Conservation (phyloP, 1,140 invertebrate species). For the Zaprionus nigranus region DNA sequence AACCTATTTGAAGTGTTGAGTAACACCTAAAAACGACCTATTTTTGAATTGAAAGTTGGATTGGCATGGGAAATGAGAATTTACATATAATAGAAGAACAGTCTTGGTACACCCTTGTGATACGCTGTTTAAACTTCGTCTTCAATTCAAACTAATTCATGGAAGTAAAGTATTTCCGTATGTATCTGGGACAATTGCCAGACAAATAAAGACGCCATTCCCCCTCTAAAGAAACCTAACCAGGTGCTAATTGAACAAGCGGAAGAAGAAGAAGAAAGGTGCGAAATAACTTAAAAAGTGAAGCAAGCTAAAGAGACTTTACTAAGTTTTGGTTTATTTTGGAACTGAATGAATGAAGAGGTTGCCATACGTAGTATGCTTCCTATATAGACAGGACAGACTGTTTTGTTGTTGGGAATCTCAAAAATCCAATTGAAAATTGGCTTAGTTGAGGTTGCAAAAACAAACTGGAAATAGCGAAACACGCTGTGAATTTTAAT, state of each 20-base stretch:
- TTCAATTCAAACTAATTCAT: not conserved
- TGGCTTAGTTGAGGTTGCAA: constrained; percentile 11
- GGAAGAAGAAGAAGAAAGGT: not conserved
- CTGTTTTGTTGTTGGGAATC: constrained; percentile 5
- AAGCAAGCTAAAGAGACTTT: not conserved
- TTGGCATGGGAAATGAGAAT: not conserved
- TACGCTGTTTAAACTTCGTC: not conserved
- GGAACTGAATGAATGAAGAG: too few relatives aligned
- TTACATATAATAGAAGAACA: not conserved
- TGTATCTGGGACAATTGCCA: not conserved
- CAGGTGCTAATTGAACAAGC: not conserved
- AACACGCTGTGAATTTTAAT: constrained; percentile 50
- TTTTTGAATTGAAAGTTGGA: not conserved
- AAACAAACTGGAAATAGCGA: constrained; percentile 8
- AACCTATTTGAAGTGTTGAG: not conserved
- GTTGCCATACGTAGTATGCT: not conserved
- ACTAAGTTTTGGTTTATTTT: not conserved
- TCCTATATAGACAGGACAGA: not conserved
- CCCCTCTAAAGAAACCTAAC: not conserved
- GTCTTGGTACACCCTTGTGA: not conserved
- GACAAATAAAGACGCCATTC: too few relatives aligned
- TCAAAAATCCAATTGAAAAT: constrained; percentile 37
- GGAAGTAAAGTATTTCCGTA: not conserved
- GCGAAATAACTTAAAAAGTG: constrained; percentile 4
- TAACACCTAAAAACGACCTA: not conserved